Evolutionary conservation across 2,113 vertebrate species (phyloP), one percentile per base, ranked within the genome.

Genomic region (Cinclus cinclus): DNA sequence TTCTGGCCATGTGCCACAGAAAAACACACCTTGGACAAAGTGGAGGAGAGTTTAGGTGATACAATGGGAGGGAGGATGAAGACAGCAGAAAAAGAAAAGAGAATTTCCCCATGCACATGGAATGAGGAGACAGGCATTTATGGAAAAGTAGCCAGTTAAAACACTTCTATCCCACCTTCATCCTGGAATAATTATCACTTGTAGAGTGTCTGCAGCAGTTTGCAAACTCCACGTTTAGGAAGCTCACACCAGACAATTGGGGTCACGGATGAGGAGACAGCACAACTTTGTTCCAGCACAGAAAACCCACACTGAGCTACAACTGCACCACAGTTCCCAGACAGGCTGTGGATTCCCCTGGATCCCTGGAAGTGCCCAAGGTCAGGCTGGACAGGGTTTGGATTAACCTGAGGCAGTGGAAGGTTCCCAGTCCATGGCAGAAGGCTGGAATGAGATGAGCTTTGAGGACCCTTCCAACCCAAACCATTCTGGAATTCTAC

Each of bases 151-250:
- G 65, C 12, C 69, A 39, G 23, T 5, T 46, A 83, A 80, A 84
- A 11, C 13, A 21, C 55, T 37, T 41, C 47, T 39, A 52, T 63
- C 19, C 27, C 46, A 62, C 6, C 24, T 71, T 67, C 60, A 30
- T 12, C 23, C 46, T 58, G 11, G 8, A 82, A 30, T 24, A 71
- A 60, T 6, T 10, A 13, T 6, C 0, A 22, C 18, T 37, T 74
- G 7, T 12, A 23, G 55, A 55, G 25, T 2, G 10, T 6, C 9
- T 0, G 0, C 0, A 15, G 27, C 14, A 60, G 24, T 11, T 31
- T 59, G 27, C 13, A 17, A n/a, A 53, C 18, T 47, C 25, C 31
- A 71, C 7, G 13, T 21, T 70, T 17, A 6, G 30, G 68, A 50
- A 86, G 73, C 5, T 81, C 68, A n/a, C 35, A 28, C 25, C 28